These are phyloP conservation scores for Patiria pectinifera DNA, from an alignment of 53 echinoderm and acorn worm species.

Conservation along the genomic window DNA sequence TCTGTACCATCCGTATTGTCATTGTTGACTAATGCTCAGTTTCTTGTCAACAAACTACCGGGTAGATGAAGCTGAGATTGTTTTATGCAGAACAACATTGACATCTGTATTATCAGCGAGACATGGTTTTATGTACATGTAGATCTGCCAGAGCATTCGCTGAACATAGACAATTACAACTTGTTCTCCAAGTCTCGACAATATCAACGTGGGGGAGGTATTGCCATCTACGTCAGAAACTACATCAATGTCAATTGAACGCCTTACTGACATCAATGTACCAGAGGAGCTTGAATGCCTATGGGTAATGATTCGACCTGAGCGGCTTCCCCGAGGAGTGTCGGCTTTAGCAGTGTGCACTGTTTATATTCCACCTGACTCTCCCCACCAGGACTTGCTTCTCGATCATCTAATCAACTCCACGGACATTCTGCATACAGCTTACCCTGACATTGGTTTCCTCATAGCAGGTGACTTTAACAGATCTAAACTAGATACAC, in stretches of 20 bases:
- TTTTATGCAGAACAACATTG: slow-evolving; percentile 17
- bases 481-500: slow-evolving; percentile 33
- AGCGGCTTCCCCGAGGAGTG: not conserved
- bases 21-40: slow-evolving; percentile 23
- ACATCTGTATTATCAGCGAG: slow-evolving; percentile 52
- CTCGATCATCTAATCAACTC: not conserved
- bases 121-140: slow-evolving; percentile 55
- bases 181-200: slow-evolving; percentile 53
- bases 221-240: slow-evolving; percentile 65
- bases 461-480: slow-evolving; percentile 61
- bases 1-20: slow-evolving; percentile 16
- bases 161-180: slow-evolving; percentile 45
- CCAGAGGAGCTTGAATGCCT: not conserved
- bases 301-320: not conserved
- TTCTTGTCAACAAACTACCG: slow-evolving; percentile 32
- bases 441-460: slow-evolving; percentile 46
- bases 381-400: not conserved
- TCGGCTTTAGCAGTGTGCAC: not conserved
- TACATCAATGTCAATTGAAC: slow-evolving; percentile 22
- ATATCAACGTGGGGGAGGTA: slow-evolving; percentile 61
- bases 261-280: not conserved
- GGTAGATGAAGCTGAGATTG: slow-evolving; percentile 40
- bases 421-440: slow-evolving; percentile 36
- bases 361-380: not conserved
- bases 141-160: slow-evolving; percentile 36